Conservation (phyloP, 2,888 invertebrate genomes). For the Coelinius sp. region DNA sequence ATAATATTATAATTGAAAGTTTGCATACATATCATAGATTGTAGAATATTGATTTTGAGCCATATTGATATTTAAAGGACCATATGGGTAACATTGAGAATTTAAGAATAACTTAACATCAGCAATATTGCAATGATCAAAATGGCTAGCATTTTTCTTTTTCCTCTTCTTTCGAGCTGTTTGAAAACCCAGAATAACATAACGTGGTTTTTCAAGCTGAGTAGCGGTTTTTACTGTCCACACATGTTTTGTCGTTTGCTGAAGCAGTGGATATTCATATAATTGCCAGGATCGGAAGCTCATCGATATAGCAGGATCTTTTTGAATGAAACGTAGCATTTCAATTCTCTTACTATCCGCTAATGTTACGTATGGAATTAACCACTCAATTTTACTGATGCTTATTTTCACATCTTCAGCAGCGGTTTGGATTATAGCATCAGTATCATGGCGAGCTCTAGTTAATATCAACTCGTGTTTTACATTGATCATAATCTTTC, state of each 20-base stretch:
- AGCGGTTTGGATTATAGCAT: too few species aligned
- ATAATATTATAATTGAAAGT: neutral
- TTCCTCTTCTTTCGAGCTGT: neutral
- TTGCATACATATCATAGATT: too few species aligned
- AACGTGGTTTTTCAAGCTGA: neutral
- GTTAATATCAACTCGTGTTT: too few species aligned
- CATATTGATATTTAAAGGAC: neutral
- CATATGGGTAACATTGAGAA: neutral
- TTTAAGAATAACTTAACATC: neutral
- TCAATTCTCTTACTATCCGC: neutral
- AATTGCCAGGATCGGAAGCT: neutral
- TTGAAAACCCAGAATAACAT: neutral
- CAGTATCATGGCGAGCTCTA: too few species aligned
- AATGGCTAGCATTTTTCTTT: neutral
- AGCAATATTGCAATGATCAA: too few species aligned
- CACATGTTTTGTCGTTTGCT: neutral
- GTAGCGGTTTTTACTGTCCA: slow-evolving; percentile 14
- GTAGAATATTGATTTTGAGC: neutral
- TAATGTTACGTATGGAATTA: too few species aligned
- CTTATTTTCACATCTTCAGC: too few species aligned
- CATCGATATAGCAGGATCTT: neutral
- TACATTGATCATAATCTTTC: too few species aligned
- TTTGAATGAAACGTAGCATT: neutral
- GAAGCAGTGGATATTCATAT: too few species aligned
- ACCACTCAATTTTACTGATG: too few species aligned